Evolutionary conservation across 2,113 vertebrate genomes (phyloP).

Genomic region (Psittacula cyanocephala): DNA sequence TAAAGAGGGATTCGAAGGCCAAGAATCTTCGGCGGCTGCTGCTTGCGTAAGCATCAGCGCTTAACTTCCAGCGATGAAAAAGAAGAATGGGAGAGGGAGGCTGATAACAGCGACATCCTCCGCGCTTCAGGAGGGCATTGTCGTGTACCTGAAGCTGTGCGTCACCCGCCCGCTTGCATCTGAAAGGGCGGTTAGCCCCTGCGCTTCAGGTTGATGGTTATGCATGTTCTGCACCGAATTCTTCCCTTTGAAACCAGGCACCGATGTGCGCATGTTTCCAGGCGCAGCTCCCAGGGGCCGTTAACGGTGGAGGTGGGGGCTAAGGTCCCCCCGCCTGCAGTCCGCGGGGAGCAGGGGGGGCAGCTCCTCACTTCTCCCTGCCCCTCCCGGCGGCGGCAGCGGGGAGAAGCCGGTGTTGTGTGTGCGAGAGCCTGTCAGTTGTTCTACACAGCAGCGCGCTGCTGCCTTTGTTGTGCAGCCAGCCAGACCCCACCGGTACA

Average conservation of each 20-base stretch:
- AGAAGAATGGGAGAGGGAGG: background rate
- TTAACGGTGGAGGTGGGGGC: background rate
- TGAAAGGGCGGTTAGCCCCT: background rate
- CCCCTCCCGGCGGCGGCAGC: rapidly evolving
- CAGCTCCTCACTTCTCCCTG: too few species aligned
- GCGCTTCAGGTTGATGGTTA: background rate
- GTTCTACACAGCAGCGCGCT: rapidly evolving
- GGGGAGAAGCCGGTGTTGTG: background rate
- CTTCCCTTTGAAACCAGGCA: background rate
- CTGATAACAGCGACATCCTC: background rate
- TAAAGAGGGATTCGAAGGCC: rapidly evolving
- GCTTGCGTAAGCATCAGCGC: background rate
- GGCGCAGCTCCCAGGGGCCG: too few species aligned
- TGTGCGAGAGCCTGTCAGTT: rapidly evolving
- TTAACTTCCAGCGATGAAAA: background rate
- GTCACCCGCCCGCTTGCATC: background rate
- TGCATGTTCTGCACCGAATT: background rate
- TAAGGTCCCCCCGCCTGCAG: background rate
- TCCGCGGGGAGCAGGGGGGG: too few species aligned
- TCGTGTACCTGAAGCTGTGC: background rate
- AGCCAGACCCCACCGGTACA: rapidly evolving
- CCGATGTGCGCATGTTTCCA: background rate
- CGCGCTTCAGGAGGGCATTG: background rate
- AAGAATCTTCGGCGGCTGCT: background rate
- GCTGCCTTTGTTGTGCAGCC: background rate